phyloP scores from a whole-genome alignment of 2,797 vertebrate species.

The Micromesistius poutassou region DNA sequence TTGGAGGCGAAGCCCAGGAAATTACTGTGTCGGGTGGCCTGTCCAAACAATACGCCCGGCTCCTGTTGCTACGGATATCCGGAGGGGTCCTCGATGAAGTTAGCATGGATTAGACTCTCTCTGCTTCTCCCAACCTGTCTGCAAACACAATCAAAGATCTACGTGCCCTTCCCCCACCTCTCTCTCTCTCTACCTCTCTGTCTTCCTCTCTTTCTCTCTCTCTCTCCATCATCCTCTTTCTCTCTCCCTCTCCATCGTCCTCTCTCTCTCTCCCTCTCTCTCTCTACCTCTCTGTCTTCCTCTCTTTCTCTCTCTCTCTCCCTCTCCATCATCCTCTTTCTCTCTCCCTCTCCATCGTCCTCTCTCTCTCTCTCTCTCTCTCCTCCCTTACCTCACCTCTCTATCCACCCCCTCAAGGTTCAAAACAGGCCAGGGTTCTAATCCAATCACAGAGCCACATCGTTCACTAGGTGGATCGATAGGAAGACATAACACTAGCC shows the following conservation, averaged over 20 bases:
- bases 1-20: slow-evolving; percentile 14
- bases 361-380: too few relatives aligned
- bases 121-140: slow-evolving; percentile 25
- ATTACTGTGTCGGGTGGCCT: slow-evolving; percentile 37
- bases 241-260: too few relatives aligned
- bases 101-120: slow-evolving; percentile 44
- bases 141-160: slow-evolving; percentile 35
- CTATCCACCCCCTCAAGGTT: slow-evolving; percentile 24
- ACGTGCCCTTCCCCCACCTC: slow-evolving; percentile 6
- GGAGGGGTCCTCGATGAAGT: slow-evolving; percentile 17
- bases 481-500: slow-evolving; percentile 38
- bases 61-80: slow-evolving; percentile 34
- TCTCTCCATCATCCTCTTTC: too few relatives aligned
- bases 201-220: too few relatives aligned
- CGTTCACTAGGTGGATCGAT: slow-evolving; percentile 51
- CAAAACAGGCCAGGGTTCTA: slow-evolving; percentile 49
- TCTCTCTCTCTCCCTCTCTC: too few relatives aligned
- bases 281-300: too few relatives aligned
- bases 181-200: too few relatives aligned
- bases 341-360: too few relatives aligned
- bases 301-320: too few relatives aligned
- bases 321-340: too few relatives aligned
- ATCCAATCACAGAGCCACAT: slow-evolving; percentile 56
- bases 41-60: slow-evolving; percentile 19
- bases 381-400: too few relatives aligned